These are phyloP conservation scores for Leptura quadrifasciata DNA, from an alignment of 2,888 invertebrate species.

Conservation along the genomic window DNA sequence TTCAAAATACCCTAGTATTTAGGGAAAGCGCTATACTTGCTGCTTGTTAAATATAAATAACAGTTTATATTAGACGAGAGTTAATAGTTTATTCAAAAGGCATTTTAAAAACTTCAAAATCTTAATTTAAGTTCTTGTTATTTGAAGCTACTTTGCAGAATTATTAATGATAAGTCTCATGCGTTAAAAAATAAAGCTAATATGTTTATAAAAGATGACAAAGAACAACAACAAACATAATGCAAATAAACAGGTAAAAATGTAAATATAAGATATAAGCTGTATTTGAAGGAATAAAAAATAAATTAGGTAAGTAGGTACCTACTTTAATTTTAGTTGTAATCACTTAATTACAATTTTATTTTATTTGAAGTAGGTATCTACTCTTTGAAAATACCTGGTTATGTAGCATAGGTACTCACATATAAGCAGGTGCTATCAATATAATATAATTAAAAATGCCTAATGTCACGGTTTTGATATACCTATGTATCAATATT, in stretches of 20 bases:
- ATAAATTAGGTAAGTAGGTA: no score
- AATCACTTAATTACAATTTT: no score
- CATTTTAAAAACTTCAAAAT: not conserved
- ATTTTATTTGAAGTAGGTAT: not conserved
- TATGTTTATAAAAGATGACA: not conserved
- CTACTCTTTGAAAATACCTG: no score
- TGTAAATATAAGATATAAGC: not conserved
- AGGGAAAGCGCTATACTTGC: not conserved
- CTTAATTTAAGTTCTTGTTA: not conserved
- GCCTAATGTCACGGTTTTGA: no score
- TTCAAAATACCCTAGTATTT: constrained; percentile 51
- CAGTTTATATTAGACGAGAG: not conserved
- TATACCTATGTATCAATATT: no score
- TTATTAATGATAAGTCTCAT: not conserved
- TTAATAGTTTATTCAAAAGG: not conserved
- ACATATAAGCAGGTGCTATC: no score
- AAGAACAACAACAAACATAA: not conserved
- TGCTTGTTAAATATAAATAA: not conserved
- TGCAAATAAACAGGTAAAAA: not conserved
- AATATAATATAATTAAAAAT: no score
- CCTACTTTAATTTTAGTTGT: not conserved
- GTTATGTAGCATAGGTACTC: no score
- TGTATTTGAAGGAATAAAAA: not conserved
- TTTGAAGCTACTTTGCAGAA: not conserved
- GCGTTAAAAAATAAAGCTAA: not conserved